These are phyloP conservation scores for Indicator maculatus DNA, from an alignment of 2,113 vertebrate species.

Conservation along the genomic window DNA sequence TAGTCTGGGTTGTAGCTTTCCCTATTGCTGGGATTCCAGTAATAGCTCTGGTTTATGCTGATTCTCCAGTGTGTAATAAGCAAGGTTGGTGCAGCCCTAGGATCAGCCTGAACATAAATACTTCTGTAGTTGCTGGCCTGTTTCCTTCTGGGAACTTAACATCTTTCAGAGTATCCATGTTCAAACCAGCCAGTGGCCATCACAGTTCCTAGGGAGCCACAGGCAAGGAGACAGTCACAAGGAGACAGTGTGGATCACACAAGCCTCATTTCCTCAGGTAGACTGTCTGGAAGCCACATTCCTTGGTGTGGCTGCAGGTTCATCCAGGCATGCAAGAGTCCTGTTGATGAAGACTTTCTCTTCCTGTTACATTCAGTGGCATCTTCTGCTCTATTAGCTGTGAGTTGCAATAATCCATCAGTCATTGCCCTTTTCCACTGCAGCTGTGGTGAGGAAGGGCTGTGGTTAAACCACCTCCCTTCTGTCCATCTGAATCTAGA, in stretches of 20 bases:
- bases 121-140: neutral
- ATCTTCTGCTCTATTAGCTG: neutral
- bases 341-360: neutral
- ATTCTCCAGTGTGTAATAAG: neutral
- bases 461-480: neutral
- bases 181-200: neutral
- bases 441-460: neutral
- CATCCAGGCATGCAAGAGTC: neutral
- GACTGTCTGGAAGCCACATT: neutral
- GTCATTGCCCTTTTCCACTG: neutral
- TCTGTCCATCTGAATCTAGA: neutral
- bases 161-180: neutral
- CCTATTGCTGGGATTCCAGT: neutral
- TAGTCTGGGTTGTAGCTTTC: neutral
- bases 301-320: neutral
- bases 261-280: neutral
- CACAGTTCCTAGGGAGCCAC: neutral
- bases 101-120: neutral
- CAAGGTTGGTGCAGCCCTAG: neutral
- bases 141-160: neutral
- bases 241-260: fast-evolving
- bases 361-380: neutral
- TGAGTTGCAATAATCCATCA: neutral
- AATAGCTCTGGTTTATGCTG: neutral
- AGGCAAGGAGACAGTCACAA: neutral